Base-by-base conservation (phyloP, 1,140 invertebrate genomes). In the Helicoverpa zea region DNA sequence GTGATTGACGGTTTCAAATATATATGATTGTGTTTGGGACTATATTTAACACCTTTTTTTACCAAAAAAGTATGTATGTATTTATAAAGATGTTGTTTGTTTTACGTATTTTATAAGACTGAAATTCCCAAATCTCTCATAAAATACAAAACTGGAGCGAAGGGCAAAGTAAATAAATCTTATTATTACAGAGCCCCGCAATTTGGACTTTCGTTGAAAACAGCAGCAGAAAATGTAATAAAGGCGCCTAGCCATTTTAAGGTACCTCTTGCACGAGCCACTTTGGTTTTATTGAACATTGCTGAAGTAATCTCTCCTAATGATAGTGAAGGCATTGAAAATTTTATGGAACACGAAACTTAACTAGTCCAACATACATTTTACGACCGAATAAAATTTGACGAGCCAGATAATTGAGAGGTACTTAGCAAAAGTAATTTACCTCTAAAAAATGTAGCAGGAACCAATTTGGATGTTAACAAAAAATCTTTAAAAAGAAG, bases 281-380 rank as follows among this genome's bases (percentile, higher is more conserved):
- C 49, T 70, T 54, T 29, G 29, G 3, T 70, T 70, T 70, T 70
- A 70, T 70, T 35, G 14, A 29, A n/a, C 66, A 70, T 52, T 70
- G 49, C 23, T 70, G 1, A 54, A 59, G 58, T 29, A 59, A 59
- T 59, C 58, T 23, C 18, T 43, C 10, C 64, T 70, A 49, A 49
- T 47, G 43, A 49, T 47, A 66, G 63, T 18, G 16, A 66, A 58
- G 18, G 10, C n/a, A 18, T 58, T 58, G 35, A 43, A 43, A 43
- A 43, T 43, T 43, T 54, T 54, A 54, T 14, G 52, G 52, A 14
- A 16, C 52, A 10, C 1, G 52, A 54, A 16, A 14, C n/a, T 54
- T 16, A 13, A 14, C n/a, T 54, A 54, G 52, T 43, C 3, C 35
- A 5, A 43, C 35, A 43, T 43, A 43, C 35, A 43, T 43, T 43